Evolutionary conservation across 2,113 vertebrate species (phyloP), one percentile per base, ranked within the genome.

Genomic region (Heterotilapia buettikoferi): DNA sequence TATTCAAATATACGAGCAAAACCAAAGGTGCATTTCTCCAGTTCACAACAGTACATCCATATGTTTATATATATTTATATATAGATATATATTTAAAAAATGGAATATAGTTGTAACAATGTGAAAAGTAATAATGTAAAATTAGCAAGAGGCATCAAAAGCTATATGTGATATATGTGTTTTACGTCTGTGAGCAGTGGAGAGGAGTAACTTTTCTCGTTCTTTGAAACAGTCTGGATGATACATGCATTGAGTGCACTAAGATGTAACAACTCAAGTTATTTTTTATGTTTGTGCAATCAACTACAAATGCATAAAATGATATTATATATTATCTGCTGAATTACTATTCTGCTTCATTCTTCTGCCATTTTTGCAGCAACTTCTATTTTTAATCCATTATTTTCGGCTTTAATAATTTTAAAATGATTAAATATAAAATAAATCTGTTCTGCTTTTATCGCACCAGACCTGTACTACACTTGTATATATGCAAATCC

Each of bases 391-490:
- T 50, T 78, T 12, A 78, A 78, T 29, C 6, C 3, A 11, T 12
- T 31, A 31, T 50, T 78, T 78, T 78, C 26, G 50, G 26, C 38
- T 73, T 10, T 45, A 45, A 26, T 73, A 7, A 7, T 66, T 66
- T 66, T 38, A 7, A 66, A 66, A 66, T 66, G 18, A 38, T n/a
- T 66, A 38, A 66, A 66, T 7, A 66, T 66, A n/a, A 66, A 66
- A 66, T 36, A 66, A 66, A 38, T 13, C 18, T 66, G 0, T 78
- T 78, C 43, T 78, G 16, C 66, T 26, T 73, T 73, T 18, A 45
- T 45, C 0, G 1, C 0, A 6, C 6, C 14, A 47, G 16, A 50
- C 24, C 21, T 47, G 26, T 78, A 50, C 71, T 13, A 31, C 16
- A n/a, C 26, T 24, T 47, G 31, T 29, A 7, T 47, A 76, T 31